Evolutionary conservation across 2,888 invertebrate species (phyloP).

Genomic region (Epirrhoe alternata): DNA sequence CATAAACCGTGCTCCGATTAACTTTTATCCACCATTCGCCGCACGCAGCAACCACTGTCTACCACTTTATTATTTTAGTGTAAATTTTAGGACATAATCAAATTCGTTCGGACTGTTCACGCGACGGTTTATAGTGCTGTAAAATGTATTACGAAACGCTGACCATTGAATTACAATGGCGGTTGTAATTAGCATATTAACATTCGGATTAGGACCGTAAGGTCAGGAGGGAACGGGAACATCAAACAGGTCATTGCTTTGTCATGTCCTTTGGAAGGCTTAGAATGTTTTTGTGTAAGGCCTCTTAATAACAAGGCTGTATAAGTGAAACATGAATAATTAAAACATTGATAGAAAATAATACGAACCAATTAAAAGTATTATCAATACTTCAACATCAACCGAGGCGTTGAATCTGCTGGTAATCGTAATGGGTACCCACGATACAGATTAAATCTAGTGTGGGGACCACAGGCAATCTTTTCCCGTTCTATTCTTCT

Average conservation of each 20-base stretch:
- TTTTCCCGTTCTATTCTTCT: too few relatives aligned
- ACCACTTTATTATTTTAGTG: constrained; percentile 61
- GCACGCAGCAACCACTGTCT: constrained; percentile 55
- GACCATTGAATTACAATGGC: constrained; percentile 61
- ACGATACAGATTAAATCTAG: too few relatives aligned
- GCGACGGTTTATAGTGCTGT: constrained; percentile 54
- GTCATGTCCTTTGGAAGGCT: constrained; percentile 5
- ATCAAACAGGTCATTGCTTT: constrained; percentile 21
- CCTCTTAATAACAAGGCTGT: not conserved
- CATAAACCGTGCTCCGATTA: constrained; percentile 66
- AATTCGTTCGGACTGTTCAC: constrained; percentile 66
- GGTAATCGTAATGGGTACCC: too few relatives aligned
- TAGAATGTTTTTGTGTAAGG: not conserved
- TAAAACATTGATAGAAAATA: not conserved
- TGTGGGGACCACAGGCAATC: too few relatives aligned
- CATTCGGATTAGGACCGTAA: constrained; percentile 32
- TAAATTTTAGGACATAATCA: constrained; percentile 67
- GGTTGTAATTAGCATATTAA: constrained; percentile 42
- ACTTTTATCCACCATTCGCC: constrained; percentile 60
- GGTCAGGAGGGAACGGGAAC: constrained; percentile 10
- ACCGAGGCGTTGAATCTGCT: too few relatives aligned
- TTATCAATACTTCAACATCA: too few relatives aligned
- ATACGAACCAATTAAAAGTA: not conserved
- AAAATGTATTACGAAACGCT: constrained; percentile 47
- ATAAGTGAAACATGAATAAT: not conserved